Base-by-base conservation (phyloP, 2,888 invertebrate species). In the Cerceris rybyensis region DNA sequence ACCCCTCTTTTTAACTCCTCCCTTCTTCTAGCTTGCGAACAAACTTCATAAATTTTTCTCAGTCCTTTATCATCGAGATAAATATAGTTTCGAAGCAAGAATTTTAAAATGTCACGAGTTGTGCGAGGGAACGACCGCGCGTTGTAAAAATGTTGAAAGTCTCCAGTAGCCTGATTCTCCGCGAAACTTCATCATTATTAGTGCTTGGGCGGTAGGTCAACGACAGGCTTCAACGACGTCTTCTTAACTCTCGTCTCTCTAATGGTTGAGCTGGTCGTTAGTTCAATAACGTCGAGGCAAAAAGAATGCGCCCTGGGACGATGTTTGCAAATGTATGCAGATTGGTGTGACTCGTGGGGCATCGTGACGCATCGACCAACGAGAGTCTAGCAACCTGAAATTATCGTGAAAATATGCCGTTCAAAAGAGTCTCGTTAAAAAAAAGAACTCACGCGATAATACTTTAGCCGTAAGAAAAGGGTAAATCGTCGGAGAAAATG, bases 241-340 rank as follows among this genome's bases (percentile, higher is more conserved):
- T 68, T 58, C 70, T 64, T 52, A 64, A 64, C 63, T 11, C 59
- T 46, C 16, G 52, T 16, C 59, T 39, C 46, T 78, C 58, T 78
- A 78, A 78, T 76, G 70, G 63, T 55, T 9, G 54, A 63, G 17
- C 4, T 54, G 67, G 63, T 78, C 77, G 70, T 78, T 78, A 76
- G 78, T 68, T 67, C 70, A 65, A 60, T 66, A 70, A 77, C 42
- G 49, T 11, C 8, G 55, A 8, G 46, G 59, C 49, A 58, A 73
- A 70, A 73, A 65, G 66, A 72, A 72, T 59, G 46, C 17, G 54
- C 57, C 58, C 17, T n/a, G 65, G 66, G 68, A 75, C 71, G 78
- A 76, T 82, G 81, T 83, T 86, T 86, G 86, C 82, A 87, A 84
- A 84, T 86, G 82, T 81, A 79, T 63, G 64, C 63, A 63, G 60